Percentiles rank a stretch among this genome's conserved stretches.
Conservation (phyloP, 2,888 invertebrate species). For the Adineta ricciae region DNA sequence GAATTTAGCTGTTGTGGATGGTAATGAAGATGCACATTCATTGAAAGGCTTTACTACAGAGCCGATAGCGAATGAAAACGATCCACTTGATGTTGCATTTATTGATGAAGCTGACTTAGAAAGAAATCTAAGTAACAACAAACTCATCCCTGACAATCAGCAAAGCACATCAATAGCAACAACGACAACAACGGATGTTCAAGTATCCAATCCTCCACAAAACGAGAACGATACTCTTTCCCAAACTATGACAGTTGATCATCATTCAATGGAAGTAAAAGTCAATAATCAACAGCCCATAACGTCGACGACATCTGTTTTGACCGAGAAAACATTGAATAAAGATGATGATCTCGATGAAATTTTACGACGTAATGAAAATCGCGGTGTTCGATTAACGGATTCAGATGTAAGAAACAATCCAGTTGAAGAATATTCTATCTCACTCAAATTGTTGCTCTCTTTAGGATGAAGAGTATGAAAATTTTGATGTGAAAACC, state of each 20-base stretch:
- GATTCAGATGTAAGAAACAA: neutral
- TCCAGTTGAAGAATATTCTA: neutral
- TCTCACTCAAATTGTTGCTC: too few species aligned
- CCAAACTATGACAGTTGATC: neutral
- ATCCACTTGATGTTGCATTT: neutral
- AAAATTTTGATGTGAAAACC: neutral
- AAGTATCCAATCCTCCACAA: too few species aligned
- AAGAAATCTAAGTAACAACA: neutral
- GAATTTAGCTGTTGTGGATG: conserved; percentile 10
- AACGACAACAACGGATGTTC: neutral
- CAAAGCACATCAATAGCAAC: too few species aligned
- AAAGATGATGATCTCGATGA: neutral
- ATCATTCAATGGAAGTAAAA: neutral
- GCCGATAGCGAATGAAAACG: neutral
- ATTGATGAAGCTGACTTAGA: conserved; percentile 5
- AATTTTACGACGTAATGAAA: conserved; percentile 14
- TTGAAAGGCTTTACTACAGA: neutral
- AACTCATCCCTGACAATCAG: neutral
- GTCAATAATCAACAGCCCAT: neutral
- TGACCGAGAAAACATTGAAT: neutral
- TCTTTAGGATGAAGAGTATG: neutral
- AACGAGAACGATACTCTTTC: neutral
- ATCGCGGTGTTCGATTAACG: conserved; percentile 16
- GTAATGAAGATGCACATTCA: neutral
- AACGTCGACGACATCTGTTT: neutral